A percentile compares a stretch with the other conserved stretches of the same genome.
Conservation (phyloP, 2,113 vertebrate species). For the Sula dactylatra region DNA sequence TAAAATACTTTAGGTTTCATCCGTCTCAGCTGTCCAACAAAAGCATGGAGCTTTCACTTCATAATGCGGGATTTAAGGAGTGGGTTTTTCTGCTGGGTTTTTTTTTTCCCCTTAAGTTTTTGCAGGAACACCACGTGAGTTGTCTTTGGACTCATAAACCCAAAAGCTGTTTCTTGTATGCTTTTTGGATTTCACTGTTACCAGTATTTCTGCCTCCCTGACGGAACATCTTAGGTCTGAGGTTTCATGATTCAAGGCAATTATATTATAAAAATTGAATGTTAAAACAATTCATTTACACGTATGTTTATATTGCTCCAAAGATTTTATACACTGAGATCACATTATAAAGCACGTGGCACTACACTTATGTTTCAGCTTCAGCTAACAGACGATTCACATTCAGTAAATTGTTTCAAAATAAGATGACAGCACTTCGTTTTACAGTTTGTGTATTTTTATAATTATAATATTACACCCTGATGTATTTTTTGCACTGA, state of each 20-base stretch:
- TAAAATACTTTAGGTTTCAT: conserved; percentile 67
- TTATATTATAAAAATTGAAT: conserved; percentile 21
- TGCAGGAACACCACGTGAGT: conserved; percentile 58
- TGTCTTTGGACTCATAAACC: conserved; percentile 60
- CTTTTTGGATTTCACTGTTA: conserved; percentile 38
- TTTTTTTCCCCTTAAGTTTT: not conserved
- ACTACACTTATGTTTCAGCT: not conserved
- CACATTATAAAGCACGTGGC: not conserved
- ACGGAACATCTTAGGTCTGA: conserved; percentile 9
- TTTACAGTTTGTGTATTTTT: not conserved
- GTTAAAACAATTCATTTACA: conserved; percentile 44
- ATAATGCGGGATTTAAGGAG: conserved; percentile 54
- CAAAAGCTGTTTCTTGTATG: conserved; percentile 58
- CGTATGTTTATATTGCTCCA: not conserved
- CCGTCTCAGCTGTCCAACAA: conserved; percentile 69
- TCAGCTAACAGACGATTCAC: not conserved
- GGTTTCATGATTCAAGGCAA: conserved; percentile 41
- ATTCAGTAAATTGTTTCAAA: not conserved
- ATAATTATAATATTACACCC: not conserved
- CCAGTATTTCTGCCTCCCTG: conserved; percentile 38
- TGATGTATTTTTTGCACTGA: not conserved
- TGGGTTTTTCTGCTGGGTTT: not conserved
- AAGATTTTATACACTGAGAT: not conserved
- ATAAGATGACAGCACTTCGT: not conserved
- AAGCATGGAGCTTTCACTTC: conserved; percentile 65